These are phyloP conservation scores for Drosophila repleta DNA, from an alignment of 1,140 invertebrate species.

Conservation along the genomic window DNA sequence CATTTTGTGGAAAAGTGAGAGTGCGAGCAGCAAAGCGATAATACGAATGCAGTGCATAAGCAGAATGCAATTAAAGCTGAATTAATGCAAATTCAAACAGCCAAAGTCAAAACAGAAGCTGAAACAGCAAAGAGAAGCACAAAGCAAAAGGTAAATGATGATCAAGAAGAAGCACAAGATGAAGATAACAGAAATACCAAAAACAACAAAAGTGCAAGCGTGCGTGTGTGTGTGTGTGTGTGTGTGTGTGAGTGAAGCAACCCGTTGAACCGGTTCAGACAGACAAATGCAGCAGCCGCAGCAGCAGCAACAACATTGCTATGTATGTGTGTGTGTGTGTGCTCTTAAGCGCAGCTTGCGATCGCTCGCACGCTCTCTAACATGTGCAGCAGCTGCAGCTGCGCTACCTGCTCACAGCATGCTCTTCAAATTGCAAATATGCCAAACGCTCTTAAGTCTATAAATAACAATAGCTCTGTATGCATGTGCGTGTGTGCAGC, in stretches of 20 bases:
- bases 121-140: conserved; percentile 27
- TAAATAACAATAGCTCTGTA: too few relatives aligned
- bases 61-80: conserved; percentile 18
- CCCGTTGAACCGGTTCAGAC: conserved; percentile 48
- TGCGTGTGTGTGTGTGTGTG: conserved; percentile 4
- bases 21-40: conserved; percentile 19
- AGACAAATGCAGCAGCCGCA: conserved; percentile 21
- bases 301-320: conserved; percentile 9
- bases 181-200: conserved; percentile 20
- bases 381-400: conserved; percentile 1
- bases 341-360: conserved; percentile 11
- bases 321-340: conserved; percentile 11
- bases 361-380: not conserved
- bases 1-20: conserved; percentile 33
- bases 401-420: conserved; percentile 7
- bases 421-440: not conserved
- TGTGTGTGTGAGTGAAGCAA: conserved; percentile 18
- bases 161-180: conserved; percentile 14
- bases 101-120: conserved; percentile 34
- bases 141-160: conserved; percentile 40
- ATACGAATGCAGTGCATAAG: conserved; percentile 22
- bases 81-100: conserved; percentile 18
- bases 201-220: conserved; percentile 31
- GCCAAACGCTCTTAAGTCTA: not conserved
- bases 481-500: not conserved